Evolutionary conservation across 2,888 invertebrate species (phyloP), one percentile per base, ranked within the genome.

Genomic region (Chromoteleia sp.): DNA sequence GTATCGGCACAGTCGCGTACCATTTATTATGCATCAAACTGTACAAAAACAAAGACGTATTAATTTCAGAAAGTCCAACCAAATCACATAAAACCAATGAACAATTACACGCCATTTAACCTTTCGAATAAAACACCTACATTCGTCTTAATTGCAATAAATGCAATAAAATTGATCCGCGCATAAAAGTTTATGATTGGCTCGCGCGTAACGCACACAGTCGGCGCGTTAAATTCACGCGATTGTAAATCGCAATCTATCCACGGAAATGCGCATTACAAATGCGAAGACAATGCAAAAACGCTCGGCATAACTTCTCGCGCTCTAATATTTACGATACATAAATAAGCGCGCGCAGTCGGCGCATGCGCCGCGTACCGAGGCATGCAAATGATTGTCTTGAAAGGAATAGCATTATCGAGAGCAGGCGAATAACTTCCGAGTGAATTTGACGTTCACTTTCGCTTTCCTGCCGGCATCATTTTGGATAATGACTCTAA

Each of bases 401-500:
- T 19, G 78, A 54, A 71, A 71, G 63, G 78, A 65, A 50, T 33
- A 58, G 36, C 61, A 43, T 39, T 52, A 70, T 77, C 68, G 61
- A 61, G 54, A 70, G 48, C 77, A 21, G 21, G 4, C 63, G 19
- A 67, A 73, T 61, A 67, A 79, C 73, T 79, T 79, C 79, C 73
- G 79, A 79, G 41, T 73, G 52, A 61, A 79, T 73, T 78, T 73
- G 56, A 68, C 73, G 54, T 68, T 79, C 79, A 68, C 79, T 79
- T 73, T 79, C 67, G 67, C 73, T 79, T 79, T 74, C 59, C 63
- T 52, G 41, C 30, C 63, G 59, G 25, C 68, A 56, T 74, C 79
- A 68, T 79, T 79, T 67, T 68, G 25, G 74, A 75, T 80, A 74
- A 80, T 80, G 12, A 74, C 68, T 80, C 80, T 68, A 76, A 76